Evolutionary conservation across 1,140 invertebrate species (phyloP).

Genomic region (Agrypnia vestita): DNA sequence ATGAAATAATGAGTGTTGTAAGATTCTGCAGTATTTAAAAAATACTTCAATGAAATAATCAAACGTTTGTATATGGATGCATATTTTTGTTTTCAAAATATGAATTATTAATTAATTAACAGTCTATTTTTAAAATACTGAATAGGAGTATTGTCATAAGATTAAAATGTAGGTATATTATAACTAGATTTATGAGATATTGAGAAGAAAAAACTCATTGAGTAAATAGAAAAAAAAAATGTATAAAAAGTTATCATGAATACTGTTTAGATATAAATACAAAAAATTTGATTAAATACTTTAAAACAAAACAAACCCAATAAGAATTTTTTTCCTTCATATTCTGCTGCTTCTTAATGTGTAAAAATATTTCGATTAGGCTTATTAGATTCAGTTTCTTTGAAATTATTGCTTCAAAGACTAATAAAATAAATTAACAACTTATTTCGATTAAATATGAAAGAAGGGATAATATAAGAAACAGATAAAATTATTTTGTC

Average conservation of each 20-base stretch:
- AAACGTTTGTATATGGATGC: background rate
- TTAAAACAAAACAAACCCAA: conserved; percentile 4
- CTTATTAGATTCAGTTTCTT: conserved; percentile 19
- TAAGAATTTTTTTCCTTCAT: conserved; percentile 1
- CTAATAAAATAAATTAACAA: conserved; percentile 10
- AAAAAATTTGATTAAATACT: background rate
- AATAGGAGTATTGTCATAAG: conserved; percentile 41
- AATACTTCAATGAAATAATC: conserved; percentile 13
- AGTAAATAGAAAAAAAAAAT: conserved; percentile 13
- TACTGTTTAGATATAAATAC: conserved; percentile 33
- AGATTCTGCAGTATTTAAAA: conserved; percentile 12
- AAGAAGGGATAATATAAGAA: background rate
- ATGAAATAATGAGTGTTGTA: background rate
- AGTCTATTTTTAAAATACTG: conserved; percentile 43
- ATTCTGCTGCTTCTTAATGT: background rate
- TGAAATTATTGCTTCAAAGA: conserved; percentile 10
- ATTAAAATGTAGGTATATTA: conserved; percentile 14
- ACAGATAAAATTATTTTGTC: background rate
- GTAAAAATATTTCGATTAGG: conserved; percentile 34
- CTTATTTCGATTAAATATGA: conserved; percentile 23
- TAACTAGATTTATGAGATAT: conserved; percentile 36
- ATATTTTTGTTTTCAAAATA: conserved; percentile 23
- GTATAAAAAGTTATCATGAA: conserved; percentile 34
- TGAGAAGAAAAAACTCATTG: conserved; percentile 6
- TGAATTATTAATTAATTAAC: conserved; percentile 32